Base-by-base conservation (phyloP, 2,888 invertebrate genomes). In the Andrena flavipes region DNA sequence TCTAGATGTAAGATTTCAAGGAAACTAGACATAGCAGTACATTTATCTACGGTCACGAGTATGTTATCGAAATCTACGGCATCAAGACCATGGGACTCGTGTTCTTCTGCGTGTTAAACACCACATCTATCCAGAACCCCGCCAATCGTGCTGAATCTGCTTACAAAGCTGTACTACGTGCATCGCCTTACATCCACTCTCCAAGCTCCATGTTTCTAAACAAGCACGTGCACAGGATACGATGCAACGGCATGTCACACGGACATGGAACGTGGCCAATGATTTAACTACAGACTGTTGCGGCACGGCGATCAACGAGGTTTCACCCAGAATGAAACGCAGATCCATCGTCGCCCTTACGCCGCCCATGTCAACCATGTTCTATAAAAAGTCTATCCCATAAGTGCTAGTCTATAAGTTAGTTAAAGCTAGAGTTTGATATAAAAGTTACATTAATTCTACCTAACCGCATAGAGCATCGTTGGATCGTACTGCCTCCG, bases 381-480 rank as follows among this genome's bases (percentile, higher is more conserved):
- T 74, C 33, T 74, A 80, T 75, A 83, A 78, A 63, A 80, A 83
- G 72, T 72, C 70, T 86, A 84, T 87, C 85, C 84, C 78, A 88
- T 91, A 91, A 90, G 90, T 84, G 89, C 88, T 93, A 93, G 92
- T 91, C 88, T 91, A 90, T 93, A 93, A 93, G 93, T 92, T 93
- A 93, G 91, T 92, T 92, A 91, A 90, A 88, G 86, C 91, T 93
- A 92, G 87, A 92, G 90, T 92, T 90, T 92, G 88, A 89, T 92
- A 91, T 92, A 88, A 89, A 42, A 90, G 91, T 92, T 92, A 90
- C 91, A 91, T 92, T 92, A 91, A 91, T 93, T 91, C 91, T 92
- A 90, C 91, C 92, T 92, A 79, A 91, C 92, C 91, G 91, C 92
- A 91, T 93, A 93, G 93, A 93, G 91, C 93, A 89, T 91, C 93